These are phyloP conservation scores for Phylloscopus trochiloides DNA, from an alignment of 2,113 vertebrate species.

Conservation along the genomic window DNA sequence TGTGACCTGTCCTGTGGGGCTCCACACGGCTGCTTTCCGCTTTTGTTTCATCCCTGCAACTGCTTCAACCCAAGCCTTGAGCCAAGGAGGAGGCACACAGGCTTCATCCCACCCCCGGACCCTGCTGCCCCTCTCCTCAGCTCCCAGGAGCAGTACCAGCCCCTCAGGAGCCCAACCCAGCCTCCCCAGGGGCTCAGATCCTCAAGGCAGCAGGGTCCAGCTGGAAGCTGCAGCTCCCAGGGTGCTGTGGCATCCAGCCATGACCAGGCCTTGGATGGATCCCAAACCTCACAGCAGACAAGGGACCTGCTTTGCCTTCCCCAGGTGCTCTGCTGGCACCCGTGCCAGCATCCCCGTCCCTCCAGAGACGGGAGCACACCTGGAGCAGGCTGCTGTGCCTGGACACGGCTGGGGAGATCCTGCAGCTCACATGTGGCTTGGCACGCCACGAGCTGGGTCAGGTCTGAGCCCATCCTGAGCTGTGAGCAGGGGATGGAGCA, in stretches of 20 bases:
- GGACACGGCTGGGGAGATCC: rapidly evolving
- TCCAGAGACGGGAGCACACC: neutral
- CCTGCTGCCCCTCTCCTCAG: neutral
- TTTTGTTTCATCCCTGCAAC: too few species aligned
- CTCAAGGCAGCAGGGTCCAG: rapidly evolving
- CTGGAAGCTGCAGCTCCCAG: neutral
- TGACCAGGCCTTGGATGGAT: neutral
- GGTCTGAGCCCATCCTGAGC: neutral
- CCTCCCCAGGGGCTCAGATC: rapidly evolving
- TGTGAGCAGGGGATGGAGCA: neutral
- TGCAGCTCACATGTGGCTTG: neutral
- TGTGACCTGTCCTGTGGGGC: too few species aligned
- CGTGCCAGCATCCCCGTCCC: neutral
- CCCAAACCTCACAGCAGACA: neutral
- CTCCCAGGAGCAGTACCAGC: neutral
- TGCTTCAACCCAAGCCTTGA: neutral
- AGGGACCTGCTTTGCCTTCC: neutral
- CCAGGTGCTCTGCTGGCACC: neutral
- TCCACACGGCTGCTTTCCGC: too few species aligned
- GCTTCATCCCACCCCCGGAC: neutral
- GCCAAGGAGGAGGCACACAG: neutral
- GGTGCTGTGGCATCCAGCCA: rapidly evolving
- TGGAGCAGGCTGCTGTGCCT: neutral
- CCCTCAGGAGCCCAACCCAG: neutral
- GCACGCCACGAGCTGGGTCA: neutral